Evolutionary conservation across 1,140 invertebrate genomes (phyloP), one percentile per base, ranked within the genome.

Genomic region (Armadillidium nasatum): DNA sequence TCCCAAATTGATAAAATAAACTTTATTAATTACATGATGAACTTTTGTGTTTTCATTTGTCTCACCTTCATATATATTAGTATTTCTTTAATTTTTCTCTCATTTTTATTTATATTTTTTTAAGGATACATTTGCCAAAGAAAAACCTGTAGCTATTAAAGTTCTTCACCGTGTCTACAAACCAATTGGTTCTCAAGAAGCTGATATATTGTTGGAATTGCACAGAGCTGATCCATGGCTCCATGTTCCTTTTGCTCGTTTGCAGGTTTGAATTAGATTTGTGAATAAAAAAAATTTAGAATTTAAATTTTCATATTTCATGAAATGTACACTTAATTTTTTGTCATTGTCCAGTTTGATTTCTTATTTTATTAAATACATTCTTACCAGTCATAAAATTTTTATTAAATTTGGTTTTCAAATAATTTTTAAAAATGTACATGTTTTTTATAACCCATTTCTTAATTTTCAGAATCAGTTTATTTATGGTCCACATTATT

Each of bases 101-200:
- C 33, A 33, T 33, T 33, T 33, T 33, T 33, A 33, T 33, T 33
- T 33, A 60, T 60, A 15, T n/a, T 77, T 79, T 78, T 81, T 74
- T 6, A 76, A 85, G 84, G 84, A 85, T 78, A 81, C 82, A 60
- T 84, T 83, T 81, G 74, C 78, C 67, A 77, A 80, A 19, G 79
- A 83, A 50, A 67, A 77, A 66, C 44, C 79, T 19, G 82, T 85
- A 22, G 82, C 84, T 10, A 84, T 85, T 66, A 85, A 85, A 78
- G 82, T 85, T 4, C 77, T 85, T 0, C 84, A 85, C 72, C 80
- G 72, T 15, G 76, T 77, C 4, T 84, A 82, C 70, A 82, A 81
- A 21, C 78, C 81, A 45, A 82, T 85, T n/a, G 84, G 84, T 22
- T 73, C 81, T 23, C 84, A 85, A 76, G 84, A 85, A 75, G 81